Percentiles rank a stretch among this genome's conserved stretches.
These are phyloP conservation scores for Steinernema feltiae DNA, from an alignment of 1,140 invertebrate species.

Conservation along the genomic window DNA sequence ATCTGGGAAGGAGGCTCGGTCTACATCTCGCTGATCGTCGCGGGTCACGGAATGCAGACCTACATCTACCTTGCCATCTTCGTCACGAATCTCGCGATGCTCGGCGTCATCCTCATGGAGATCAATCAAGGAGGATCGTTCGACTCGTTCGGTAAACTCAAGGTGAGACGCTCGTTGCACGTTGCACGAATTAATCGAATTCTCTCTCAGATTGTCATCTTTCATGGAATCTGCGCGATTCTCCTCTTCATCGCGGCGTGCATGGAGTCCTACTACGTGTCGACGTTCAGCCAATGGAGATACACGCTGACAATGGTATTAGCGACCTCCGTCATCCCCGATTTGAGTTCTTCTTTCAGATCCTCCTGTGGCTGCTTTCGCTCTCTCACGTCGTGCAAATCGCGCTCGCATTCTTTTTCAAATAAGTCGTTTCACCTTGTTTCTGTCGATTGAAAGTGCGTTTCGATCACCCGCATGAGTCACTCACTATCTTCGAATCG, in stretches of 20 bases:
- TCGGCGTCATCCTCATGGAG: background rate
- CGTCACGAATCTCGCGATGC: background rate
- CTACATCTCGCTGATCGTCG: background rate
- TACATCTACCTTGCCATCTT: slow-evolving; percentile 6
- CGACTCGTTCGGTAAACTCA: background rate
- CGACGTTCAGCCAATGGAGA: background rate
- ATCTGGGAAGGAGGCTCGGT: background rate
- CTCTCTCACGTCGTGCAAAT: background rate
- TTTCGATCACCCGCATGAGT: no score
- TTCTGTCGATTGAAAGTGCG: background rate
- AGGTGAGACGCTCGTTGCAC: background rate
- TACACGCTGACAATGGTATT: background rate
- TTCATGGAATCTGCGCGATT: background rate
- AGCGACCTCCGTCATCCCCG: background rate
- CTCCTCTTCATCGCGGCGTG: background rate
- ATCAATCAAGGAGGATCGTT: background rate
- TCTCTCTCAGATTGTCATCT: background rate
- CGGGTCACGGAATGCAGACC: background rate
- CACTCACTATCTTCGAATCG: no score
- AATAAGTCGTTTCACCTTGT: background rate
- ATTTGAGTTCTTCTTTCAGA: background rate
- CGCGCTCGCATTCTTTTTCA: background rate
- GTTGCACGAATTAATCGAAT: background rate
- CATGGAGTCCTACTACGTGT: slow-evolving; percentile 9
- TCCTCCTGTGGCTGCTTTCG: background rate